Evolutionary conservation across 2,888 invertebrate species (phyloP).

Genomic region (Meganola albula): DNA sequence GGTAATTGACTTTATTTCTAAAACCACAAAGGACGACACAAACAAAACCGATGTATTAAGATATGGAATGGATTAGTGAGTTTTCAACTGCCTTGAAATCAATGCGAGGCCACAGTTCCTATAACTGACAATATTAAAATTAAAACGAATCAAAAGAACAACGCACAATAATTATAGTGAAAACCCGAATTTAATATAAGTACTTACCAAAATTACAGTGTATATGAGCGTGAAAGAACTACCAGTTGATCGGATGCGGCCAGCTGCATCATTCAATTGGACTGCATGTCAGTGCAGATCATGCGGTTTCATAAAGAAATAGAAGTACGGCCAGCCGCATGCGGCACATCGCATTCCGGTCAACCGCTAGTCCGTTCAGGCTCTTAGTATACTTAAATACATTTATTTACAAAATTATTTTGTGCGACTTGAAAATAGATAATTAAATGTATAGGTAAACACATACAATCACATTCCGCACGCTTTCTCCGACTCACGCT

Average conservation of each 20-base stretch:
- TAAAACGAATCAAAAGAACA: slow-evolving; percentile 16
- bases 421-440: slow-evolving; percentile 36
- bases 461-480: slow-evolving; percentile 7
- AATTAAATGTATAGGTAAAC: slow-evolving; percentile 20
- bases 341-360: too few relatives aligned
- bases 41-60: slow-evolving; percentile 25
- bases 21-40: slow-evolving; percentile 34
- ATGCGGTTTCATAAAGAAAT: too few relatives aligned
- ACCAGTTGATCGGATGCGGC: too few relatives aligned
- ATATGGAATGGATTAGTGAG: slow-evolving; percentile 54
- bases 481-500: slow-evolving; percentile 29
- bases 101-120: slow-evolving; percentile 63
- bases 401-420: slow-evolving; percentile 45
- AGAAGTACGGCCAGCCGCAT: too few relatives aligned
- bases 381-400: slow-evolving; percentile 44
- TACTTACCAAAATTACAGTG: slow-evolving; percentile 55
- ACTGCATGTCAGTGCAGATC: too few relatives aligned
- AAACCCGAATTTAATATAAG: slow-evolving; percentile 53
- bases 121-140: slow-evolving; percentile 23
- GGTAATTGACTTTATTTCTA: slow-evolving; percentile 34
- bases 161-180: slow-evolving; percentile 26
- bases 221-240: too few relatives aligned
- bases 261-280: too few relatives aligned
- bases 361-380: too few relatives aligned
- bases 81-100: slow-evolving; percentile 45